Conservation (phyloP, 2,888 invertebrate species). For the Argyra leucocephala region DNA sequence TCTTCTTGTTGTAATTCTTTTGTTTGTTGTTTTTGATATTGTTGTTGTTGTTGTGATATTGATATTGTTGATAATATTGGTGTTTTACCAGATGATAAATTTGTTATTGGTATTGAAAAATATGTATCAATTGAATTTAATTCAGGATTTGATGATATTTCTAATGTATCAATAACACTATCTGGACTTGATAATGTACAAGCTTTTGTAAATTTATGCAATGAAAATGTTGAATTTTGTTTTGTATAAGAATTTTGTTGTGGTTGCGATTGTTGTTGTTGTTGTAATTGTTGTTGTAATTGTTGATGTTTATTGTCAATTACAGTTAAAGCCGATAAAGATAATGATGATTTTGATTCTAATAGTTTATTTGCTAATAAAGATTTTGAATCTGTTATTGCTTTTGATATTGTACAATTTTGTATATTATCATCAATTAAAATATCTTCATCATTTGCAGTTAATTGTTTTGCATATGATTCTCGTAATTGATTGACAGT, state of each 20-base stretch:
- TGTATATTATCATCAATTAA: not conserved
- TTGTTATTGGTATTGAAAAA: not conserved
- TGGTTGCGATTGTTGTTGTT: not conserved
- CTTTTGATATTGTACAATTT: slow-evolving; percentile 22
- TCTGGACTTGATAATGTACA: not conserved
- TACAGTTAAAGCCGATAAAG: not conserved
- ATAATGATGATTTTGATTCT: not conserved
- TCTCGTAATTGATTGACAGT: slow-evolving; percentile 39
- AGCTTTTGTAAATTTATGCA: not conserved
- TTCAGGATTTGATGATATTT: slow-evolving; percentile 1
- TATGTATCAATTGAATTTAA: not conserved
- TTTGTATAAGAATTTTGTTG: not conserved
- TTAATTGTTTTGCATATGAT: slow-evolving; percentile 41
- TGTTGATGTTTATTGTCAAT: not conserved
- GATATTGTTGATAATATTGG: not conserved
- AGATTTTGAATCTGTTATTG: not conserved
- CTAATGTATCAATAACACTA: not conserved
- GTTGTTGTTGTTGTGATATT: not conserved
- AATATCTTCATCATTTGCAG: slow-evolving; percentile 22
- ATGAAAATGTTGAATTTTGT: not conserved
- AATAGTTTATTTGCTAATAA: slow-evolving; percentile 4
- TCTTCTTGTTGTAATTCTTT: not conserved
- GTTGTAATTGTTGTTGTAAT: not conserved
- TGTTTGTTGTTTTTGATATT: not conserved
- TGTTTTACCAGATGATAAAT: not conserved